A percentile compares a stretch with the other conserved stretches of the same genome.
These are phyloP conservation scores for Arge pagana DNA, from an alignment of 2,888 invertebrate species.

Conservation along the genomic window DNA sequence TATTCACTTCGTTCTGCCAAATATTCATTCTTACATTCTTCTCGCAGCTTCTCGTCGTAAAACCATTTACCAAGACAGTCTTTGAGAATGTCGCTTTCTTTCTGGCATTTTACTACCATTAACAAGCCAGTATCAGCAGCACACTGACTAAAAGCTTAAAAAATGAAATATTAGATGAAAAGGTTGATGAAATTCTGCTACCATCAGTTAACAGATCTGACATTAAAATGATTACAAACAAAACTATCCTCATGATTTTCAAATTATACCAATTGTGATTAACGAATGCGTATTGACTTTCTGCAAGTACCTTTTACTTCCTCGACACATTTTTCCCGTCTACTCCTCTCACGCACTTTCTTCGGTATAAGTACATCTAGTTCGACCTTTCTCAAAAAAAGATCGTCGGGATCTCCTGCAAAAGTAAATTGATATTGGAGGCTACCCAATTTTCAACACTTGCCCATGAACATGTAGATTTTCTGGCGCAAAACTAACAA, in stretches of 20 bases:
- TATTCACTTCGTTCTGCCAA: constrained; percentile 80
- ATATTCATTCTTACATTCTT: constrained; percentile 78
- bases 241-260: too few relatives aligned
- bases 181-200: neutral
- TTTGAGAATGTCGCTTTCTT: constrained; percentile 71
- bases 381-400: constrained; percentile 84
- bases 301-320: constrained; percentile 67
- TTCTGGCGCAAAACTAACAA: neutral
- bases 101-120: constrained; percentile 77
- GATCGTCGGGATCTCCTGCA: constrained; percentile 85
- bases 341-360: constrained; percentile 83
- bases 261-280: neutral
- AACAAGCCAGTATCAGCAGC: constrained; percentile 66
- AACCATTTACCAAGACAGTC: constrained; percentile 79
- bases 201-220: neutral
- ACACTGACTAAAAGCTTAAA: constrained; percentile 65
- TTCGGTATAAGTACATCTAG: constrained; percentile 86
- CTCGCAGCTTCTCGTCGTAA: constrained; percentile 73
- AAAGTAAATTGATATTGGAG: constrained; percentile 27
- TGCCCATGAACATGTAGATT: neutral
- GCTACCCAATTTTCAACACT: constrained; percentile 1
- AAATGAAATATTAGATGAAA: constrained; percentile 13
- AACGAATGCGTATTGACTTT: neutral
- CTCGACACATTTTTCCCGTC: constrained; percentile 74
- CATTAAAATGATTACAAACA: too few relatives aligned